Base-by-base conservation (phyloP, 1,140 invertebrate species). In the Conopomorpha cramerella region DNA sequence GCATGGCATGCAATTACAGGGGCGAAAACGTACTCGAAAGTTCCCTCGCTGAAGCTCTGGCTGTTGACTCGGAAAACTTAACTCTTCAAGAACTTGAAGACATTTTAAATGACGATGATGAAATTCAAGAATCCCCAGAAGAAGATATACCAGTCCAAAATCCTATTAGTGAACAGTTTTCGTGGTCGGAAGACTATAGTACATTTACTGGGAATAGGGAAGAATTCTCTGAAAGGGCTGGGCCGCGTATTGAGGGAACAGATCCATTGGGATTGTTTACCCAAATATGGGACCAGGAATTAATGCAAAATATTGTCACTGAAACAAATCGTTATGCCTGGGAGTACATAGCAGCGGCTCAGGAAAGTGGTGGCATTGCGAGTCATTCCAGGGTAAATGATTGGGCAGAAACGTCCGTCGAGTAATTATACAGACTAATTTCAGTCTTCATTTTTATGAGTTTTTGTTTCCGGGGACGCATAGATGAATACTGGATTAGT, bases 401-500 rank as follows among this genome's bases (percentile, higher is more conserved):
- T 10, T 23, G 19, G 19, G 19, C 10, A 6, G 19, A 23, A 10
- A 23, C 19, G 4, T 6, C 19, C 4, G 19, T 23, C 4, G 4
- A 4, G 4, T 4, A 23, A 10, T 6, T 23, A 10, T 23, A 23
- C 10, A 23, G 19, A 10, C 19, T 23, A 23, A 23, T 23, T 4
- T 4, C 4, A 10, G 19, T 23, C 4, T 6, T 23, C 4, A 27
- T 32, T 11, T 11, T 32, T 2, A 38, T 38, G 37, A 14, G 13
- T 1, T 15, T 41, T 3, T 35, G 34, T 23, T 4, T 23, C 4
- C 11, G 39, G 10, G 14, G 16, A 8, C 11, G 28, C 1, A 2
- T 31, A 1, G 28, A 35, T 10, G 39, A 41, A 25, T 41, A 41
- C 12, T 41, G n/a, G n/a, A n/a, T n/a, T n/a, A n/a, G n/a, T n/a